Base-by-base conservation (phyloP, 2,888 invertebrate species). In the Acholoe squamosa region DNA sequence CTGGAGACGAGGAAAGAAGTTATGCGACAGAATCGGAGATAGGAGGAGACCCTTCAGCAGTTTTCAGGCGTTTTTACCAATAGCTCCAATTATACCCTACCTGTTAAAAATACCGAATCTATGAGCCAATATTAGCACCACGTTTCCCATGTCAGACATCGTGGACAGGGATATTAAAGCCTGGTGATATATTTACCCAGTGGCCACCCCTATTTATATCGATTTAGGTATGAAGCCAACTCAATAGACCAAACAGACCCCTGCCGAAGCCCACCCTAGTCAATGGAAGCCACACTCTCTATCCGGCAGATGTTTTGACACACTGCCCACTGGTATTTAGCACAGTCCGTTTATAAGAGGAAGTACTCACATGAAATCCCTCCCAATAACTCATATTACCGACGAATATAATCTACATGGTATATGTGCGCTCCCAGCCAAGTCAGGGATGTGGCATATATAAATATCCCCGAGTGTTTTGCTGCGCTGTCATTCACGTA, bases 221-320 rank as follows among this genome's bases (percentile, higher is more conserved):
- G 71, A 71, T 71, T 71, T 71, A 71, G 71, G 71, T 71, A 71
- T n/a, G 71, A 71, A 71, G 71, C 71, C 71, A 71, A 71, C 71
- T 28, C 25, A 71, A 71, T 71, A 28, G 71, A 25, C 71, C 71
- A 22, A 71, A 28, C n/a, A 61, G 61, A n/a, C 3, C 3, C 61
- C 61, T 12, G n/a, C 71, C 28, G 71, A 28, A 71, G 71, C 71
- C 71, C 3, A 16, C 28, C 31, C 28, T 1, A 25, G 28, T 14
- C 28, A 28, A 28, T 71, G 31, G 71, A 71, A 71, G 71, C 71
- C 31, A 71, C 71, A n/a, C n/a, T n/a, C n/a, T 71, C 31, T 71
- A 28, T 71, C 14, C n/a, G 28, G 14, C 5, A 71, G 25, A 25
- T 71, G 71, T 71, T 71, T 71, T 71, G 71, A 71, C 25, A 71